Evolutionary conservation across 2,888 invertebrate species (phyloP).

Genomic region (Nemoura dubitans): DNA sequence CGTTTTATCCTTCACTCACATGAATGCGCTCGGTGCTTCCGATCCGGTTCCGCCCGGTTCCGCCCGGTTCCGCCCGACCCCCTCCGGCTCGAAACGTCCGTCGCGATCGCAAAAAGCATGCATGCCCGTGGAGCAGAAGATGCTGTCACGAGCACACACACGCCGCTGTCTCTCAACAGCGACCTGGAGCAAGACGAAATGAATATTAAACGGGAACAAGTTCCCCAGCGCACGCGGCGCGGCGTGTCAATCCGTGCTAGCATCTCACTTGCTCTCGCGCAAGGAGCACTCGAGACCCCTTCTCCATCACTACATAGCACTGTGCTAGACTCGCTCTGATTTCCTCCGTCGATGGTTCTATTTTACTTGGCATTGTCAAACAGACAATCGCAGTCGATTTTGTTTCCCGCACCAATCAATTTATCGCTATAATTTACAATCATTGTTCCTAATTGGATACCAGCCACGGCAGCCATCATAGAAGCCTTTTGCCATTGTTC

Average conservation of each 20-base stretch:
- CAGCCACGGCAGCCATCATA: not conserved
- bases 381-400: constrained; percentile 20
- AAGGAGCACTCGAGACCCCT: not conserved
- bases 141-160: constrained; percentile 13
- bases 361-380: constrained; percentile 19
- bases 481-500: not conserved
- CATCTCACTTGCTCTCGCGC: not conserved
- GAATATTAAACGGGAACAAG: constrained; percentile 24
- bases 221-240: too few relatives aligned
- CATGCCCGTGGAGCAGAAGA: not conserved
- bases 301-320: not conserved
- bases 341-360: constrained; percentile 24
- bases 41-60: not conserved
- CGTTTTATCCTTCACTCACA: not conserved
- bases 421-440: constrained; percentile 9
- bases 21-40: not conserved
- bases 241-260: not conserved
- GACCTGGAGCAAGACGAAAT: constrained; percentile 7
- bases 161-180: not conserved
- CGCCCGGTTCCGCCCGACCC: not conserved
- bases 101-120: not conserved
- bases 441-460: constrained; percentile 26
- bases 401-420: constrained; percentile 15
- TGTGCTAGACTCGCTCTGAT: not conserved
- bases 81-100: not conserved